Conservation (phyloP, 2,797 vertebrate species). For the Falco biarmicus region DNA sequence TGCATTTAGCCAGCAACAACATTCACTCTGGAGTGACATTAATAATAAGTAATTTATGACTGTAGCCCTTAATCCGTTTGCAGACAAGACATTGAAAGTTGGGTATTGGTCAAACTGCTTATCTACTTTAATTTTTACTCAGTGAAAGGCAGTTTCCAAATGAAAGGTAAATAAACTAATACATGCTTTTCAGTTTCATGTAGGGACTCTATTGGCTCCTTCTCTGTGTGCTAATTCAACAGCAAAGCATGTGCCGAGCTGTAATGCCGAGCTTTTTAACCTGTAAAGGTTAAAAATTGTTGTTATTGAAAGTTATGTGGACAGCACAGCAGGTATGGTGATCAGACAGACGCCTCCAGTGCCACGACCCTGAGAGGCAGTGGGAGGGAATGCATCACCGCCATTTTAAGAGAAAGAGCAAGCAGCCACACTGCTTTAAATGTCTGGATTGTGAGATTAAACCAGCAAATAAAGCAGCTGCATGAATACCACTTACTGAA, state of each 20-base stretch:
- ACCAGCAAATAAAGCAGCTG: neutral
- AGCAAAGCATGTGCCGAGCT: neutral
- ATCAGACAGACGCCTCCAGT: neutral
- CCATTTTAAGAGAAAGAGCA: neutral
- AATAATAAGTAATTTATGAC: slow-evolving; percentile 1
- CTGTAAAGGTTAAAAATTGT: neutral
- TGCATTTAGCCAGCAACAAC: neutral
- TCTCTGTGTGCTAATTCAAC: neutral
- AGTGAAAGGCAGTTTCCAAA: neutral
- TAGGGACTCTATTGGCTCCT: neutral
- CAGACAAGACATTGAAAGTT: neutral
- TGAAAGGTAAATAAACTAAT: slow-evolving; percentile 23
- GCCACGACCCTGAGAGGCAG: fast-evolving
- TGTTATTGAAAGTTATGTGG: neutral
- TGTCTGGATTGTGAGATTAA: neutral
- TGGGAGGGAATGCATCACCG: neutral
- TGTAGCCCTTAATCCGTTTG: slow-evolving; percentile 1
- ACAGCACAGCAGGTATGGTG: neutral
- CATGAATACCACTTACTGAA: neutral
- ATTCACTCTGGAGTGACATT: neutral
- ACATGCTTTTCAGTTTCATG: neutral
- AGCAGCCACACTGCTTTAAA: neutral
- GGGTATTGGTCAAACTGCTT: neutral
- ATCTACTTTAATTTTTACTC: neutral
- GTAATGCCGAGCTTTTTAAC: neutral